These are phyloP conservation scores for Campopleginae sp. DNA, from an alignment of 2,888 invertebrate genomes.

Conservation along the genomic window DNA sequence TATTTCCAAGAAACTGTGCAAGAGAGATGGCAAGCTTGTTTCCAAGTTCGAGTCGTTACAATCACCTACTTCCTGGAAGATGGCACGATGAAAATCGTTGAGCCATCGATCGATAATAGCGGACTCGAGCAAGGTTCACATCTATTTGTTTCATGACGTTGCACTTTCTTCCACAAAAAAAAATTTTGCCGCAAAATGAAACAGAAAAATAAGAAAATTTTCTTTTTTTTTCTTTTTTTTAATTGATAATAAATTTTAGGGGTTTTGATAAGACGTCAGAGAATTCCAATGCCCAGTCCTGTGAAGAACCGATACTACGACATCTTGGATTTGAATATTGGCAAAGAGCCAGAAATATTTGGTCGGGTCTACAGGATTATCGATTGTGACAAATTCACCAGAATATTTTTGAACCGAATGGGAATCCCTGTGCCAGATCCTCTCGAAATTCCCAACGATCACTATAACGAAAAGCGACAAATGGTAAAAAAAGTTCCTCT, in stretches of 20 bases:
- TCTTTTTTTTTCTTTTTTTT: neutral
- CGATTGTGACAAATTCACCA: conserved; percentile 94
- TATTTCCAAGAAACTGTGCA: conserved; percentile 92
- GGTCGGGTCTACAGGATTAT: conserved; percentile 93
- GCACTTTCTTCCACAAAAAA: neutral
- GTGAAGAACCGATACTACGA: conserved; percentile 92
- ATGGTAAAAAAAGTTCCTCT: conserved; percentile 72
- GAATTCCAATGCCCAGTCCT: conserved; percentile 91
- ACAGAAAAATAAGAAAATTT: neutral
- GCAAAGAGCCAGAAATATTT: conserved; percentile 91
- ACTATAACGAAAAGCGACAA: conserved; percentile 76
- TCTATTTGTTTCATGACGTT: neutral
- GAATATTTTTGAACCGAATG: conserved; percentile 92
- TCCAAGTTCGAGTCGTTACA: conserved; percentile 91
- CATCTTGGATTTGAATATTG: conserved; percentile 94
- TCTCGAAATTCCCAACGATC: conserved; percentile 85
- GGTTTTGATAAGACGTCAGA: conserved; percentile 92
- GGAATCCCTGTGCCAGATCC: conserved; percentile 94
- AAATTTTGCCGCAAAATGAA: neutral
- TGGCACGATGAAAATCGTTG: conserved; percentile 94
- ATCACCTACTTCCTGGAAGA: conserved; percentile 96
- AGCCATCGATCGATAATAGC: conserved; percentile 93
- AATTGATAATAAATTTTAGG: conserved; percentile 85
- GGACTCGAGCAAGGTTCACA: conserved; percentile 93
- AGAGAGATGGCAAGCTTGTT: conserved; percentile 88